Evolutionary conservation across 2,888 invertebrate species (phyloP), one percentile per base, ranked within the genome.

Genomic region (Hirtodrosophila histrioides): DNA sequence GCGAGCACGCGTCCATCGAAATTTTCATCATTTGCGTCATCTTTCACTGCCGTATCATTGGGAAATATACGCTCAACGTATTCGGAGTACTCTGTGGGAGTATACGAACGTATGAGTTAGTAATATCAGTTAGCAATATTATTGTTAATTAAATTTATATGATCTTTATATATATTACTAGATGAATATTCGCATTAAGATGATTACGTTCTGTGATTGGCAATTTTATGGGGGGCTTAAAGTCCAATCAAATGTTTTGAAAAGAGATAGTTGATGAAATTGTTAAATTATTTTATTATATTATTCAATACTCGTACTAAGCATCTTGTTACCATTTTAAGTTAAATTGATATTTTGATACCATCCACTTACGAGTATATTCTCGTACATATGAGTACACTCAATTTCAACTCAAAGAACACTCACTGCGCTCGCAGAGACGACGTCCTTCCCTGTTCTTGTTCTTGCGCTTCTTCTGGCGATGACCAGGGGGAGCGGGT

Each of bases 1-100:
- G 90, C 90, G 40, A 89, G 63, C 29, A 78, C 58, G 0, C 92
- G 89, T 3, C 92, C 91, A 73, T 89, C 88, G 50, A 92, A 90
- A 10, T 90, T 84, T 3, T 78, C 76, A 33, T 86, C 89, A 35
- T 87, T 81, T 3, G 88, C 88, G 60, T 89, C 89, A 12, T 69
- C 78, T 10, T 43, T 75, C 5, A 82, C 78, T 0, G 75, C 90
- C 6, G 75, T 65, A 51, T 90, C 90, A 41, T 87, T 82, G 8
- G 85, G 80, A 63, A 90, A 91, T 56, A 91, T 90, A 29, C 83
- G 87, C 17, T 79, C 58, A 31, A 91, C 75, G 46, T 90, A 91
- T 63, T 91, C 90, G n/a, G 84, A 81, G 53, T 90, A 90, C 54
- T 91, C 90, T 91, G 57, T 8, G 57, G 24, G n/a, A 23, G 9